Evolutionary conservation across 2,113 vertebrate species (phyloP).

Genomic region (Manacus vitellinus): DNA sequence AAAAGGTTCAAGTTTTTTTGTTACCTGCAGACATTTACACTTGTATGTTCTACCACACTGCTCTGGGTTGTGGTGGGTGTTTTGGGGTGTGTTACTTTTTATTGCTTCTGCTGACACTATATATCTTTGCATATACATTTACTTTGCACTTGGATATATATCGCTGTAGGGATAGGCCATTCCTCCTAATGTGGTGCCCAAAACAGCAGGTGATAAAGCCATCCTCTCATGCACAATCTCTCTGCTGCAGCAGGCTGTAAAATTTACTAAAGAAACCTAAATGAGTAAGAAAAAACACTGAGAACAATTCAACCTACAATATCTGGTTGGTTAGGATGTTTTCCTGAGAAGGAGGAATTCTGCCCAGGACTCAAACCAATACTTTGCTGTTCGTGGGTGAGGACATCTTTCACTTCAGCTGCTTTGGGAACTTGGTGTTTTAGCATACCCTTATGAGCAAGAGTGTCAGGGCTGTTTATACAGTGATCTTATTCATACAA

Average conservation of each 20-base stretch:
- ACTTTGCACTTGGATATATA: neutral
- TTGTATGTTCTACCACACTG: neutral
- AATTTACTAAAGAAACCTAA: neutral
- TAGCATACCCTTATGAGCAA: neutral
- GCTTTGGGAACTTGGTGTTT: neutral
- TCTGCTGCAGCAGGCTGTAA: neutral
- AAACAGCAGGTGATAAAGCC: neutral
- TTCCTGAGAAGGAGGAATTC: neutral
- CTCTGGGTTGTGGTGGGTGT: neutral
- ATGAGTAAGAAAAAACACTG: neutral
- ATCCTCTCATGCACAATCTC: neutral
- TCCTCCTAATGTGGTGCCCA: neutral
- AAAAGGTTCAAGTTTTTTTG: neutral
- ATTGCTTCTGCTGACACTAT: neutral
- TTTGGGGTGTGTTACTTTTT: neutral
- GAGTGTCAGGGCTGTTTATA: neutral
- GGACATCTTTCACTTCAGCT: neutral
- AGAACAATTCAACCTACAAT: neutral
- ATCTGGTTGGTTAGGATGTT: neutral
- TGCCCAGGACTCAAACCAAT: neutral
- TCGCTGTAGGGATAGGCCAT: fast-evolving
- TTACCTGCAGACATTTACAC: neutral
- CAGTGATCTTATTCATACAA: neutral
- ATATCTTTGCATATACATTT: neutral
- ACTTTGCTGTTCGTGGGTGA: neutral